Evolutionary conservation across 2,888 invertebrate genomes (phyloP), one percentile per base, ranked within the genome.

Genomic region (Choreutis nemorana): DNA sequence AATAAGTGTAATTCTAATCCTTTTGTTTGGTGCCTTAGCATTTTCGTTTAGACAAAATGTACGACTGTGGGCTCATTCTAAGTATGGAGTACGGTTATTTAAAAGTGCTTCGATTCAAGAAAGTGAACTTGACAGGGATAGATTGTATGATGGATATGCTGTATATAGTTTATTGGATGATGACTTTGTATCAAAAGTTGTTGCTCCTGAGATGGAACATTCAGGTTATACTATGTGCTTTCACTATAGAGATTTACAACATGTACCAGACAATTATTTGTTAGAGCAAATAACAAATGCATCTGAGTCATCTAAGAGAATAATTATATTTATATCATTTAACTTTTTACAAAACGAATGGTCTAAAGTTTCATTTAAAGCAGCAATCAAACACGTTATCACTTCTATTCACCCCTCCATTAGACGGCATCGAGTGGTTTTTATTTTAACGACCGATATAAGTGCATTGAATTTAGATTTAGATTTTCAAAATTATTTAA

Each of bases 61-160:
- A 14, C 83, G 89, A 25, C 75, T 91, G 33, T 91, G 91, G 90
- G 86, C 89, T 8, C 89, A 90, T 64, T 85, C 89, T 28, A 86
- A 84, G 43, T 94, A 90, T 62, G 91, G 91, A 23, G 83, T 91
- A 15, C 81, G 91, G 34, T 75, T 91, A 41, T 88, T 90, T 54
- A 87, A 87, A 68, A 83, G 83, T 60, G 67, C 73, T 43, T 73
- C 81, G 35, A 71, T 81, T 34, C 77, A 79, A 45, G 80, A 81
- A 43, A 81, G 81, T 57, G 79, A 84, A 49, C 60, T 85, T 14
- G 81, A 84, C 51, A 70, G 79, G 44, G 87, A 88, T 52, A 84
- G 89, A 42, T 77, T 90, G 30, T 93, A 90, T 66, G 94, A 94
- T 70, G 92, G 91, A 36, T 94, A 94, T 66, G 84, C 94, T 55